phyloP scores from a whole-genome alignment of 2,888 invertebrate genomes.

The Caenorhabditis wallacei region DNA sequence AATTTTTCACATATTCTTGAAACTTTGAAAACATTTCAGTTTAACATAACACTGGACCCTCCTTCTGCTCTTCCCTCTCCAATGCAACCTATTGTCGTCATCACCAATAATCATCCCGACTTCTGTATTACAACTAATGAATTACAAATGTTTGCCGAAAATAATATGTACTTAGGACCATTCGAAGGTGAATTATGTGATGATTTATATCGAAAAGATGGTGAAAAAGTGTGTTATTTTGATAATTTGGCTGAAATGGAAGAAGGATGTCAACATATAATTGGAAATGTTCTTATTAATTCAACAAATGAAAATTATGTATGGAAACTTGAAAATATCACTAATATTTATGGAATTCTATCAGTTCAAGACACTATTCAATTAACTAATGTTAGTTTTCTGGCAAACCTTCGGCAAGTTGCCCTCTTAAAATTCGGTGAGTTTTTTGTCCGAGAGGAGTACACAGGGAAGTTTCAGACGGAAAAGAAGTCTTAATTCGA shows the following conservation, averaged over 20 bases:
- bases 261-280: neutral
- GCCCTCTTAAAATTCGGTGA: neutral
- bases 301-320: neutral
- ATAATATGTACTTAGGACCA: too few relatives aligned
- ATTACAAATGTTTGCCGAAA: neutral
- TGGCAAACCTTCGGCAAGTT: neutral
- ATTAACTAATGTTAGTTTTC: neutral
- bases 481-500: neutral
- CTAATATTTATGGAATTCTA: neutral
- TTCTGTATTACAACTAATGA: neutral
- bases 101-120: neutral
- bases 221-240: neutral
- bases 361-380: neutral
- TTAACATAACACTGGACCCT: too few relatives aligned
- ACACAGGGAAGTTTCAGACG: neutral
- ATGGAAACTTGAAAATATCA: neutral
- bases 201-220: neutral
- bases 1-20: too few relatives aligned
- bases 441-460: neutral
- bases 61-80: too few relatives aligned
- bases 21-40: too few relatives aligned
- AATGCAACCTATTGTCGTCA: too few relatives aligned
- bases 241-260: neutral
- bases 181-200: neutral
- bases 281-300: neutral